Evolutionary conservation across 2,888 invertebrate species (phyloP).

Genomic region (Heliconius aoede): DNA sequence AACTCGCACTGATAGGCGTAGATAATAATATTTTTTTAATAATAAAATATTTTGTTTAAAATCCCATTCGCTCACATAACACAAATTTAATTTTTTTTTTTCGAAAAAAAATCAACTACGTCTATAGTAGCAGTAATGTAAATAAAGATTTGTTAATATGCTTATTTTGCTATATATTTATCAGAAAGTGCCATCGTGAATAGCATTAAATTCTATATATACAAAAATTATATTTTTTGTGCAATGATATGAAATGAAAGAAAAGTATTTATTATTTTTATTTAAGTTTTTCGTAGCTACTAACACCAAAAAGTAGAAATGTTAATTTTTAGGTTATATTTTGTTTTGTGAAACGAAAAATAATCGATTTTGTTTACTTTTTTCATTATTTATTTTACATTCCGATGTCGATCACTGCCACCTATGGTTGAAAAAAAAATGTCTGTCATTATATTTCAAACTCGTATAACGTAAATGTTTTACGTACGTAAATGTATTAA

Average conservation of each 20-base stretch:
- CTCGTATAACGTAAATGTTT: not conserved
- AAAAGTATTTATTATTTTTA: slow-evolving; percentile 76
- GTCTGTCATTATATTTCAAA: not conserved
- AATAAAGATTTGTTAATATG: slow-evolving; percentile 57
- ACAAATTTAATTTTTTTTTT: slow-evolving; percentile 14
- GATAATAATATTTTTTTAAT: not conserved
- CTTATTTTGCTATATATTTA: slow-evolving; percentile 73
- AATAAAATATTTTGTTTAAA: not conserved
- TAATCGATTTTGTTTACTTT: slow-evolving; percentile 24
- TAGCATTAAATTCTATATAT: slow-evolving; percentile 50
- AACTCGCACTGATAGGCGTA: slow-evolving; percentile 24
- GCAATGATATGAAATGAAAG: slow-evolving; percentile 65
- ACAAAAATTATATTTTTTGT: slow-evolving; percentile 58
- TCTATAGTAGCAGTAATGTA: slow-evolving; percentile 46
- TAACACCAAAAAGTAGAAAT: slow-evolving; percentile 81
- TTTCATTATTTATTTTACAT: slow-evolving; percentile 39
- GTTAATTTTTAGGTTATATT: slow-evolving; percentile 52
- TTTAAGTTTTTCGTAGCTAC: slow-evolving; percentile 70
- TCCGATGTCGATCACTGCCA: slow-evolving; percentile 43
- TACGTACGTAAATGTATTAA: not conserved
- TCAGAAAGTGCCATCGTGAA: slow-evolving; percentile 75
- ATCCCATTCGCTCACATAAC: not conserved
- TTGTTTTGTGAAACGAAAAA: slow-evolving; percentile 38
- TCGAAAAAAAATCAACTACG: slow-evolving; percentile 31
- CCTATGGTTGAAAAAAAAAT: slow-evolving; percentile 23